A percentile compares a stretch with the other conserved stretches of the same genome.
Conservation (phyloP, 2,113 vertebrate species). For the Ranitomeya imitator region DNA sequence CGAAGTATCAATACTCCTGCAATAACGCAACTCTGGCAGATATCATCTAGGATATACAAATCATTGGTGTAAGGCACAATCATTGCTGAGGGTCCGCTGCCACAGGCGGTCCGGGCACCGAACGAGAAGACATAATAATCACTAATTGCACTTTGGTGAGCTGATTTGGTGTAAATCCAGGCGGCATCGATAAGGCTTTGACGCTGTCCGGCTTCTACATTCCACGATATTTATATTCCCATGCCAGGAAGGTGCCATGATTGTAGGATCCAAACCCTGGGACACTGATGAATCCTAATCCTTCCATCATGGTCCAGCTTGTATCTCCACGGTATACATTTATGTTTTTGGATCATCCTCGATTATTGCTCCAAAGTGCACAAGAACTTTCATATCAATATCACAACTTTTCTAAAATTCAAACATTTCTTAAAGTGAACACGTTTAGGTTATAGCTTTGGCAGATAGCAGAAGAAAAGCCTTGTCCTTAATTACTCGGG, state of each 20-base stretch:
- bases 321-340: too few relatives aligned
- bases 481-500: background rate
- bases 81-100: too few relatives aligned
- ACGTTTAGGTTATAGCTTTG: background rate
- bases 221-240: too few relatives aligned
- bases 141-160: background rate
- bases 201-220: too few relatives aligned
- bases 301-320: background rate
- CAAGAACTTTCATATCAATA: background rate
- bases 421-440: background rate
- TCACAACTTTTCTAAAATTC: background rate
- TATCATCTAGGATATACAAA: background rate
- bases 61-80: background rate
- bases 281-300: background rate
- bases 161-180: background rate
- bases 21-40: background rate
- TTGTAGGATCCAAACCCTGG: background rate
- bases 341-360: too few relatives aligned
- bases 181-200: too few relatives aligned
- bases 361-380: background rate
- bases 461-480: background rate
- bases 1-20: background rate
- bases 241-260: too few relatives aligned
- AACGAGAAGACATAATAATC: background rate
- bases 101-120: background rate